phyloP scores from a whole-genome alignment of 2,797 vertebrate species.

The Anniella stebbinsi region DNA sequence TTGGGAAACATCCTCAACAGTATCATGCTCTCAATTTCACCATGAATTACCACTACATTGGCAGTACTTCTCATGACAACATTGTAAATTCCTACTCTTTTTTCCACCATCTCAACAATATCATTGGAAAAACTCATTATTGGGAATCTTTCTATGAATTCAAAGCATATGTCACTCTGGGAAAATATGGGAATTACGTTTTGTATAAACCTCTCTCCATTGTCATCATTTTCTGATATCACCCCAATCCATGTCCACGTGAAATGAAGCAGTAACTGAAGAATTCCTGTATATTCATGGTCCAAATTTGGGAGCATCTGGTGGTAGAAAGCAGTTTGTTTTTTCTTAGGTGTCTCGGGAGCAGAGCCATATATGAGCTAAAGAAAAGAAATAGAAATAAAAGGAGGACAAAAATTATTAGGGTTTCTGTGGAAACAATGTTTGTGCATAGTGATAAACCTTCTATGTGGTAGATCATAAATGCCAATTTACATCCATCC shows the following conservation, averaged over 20 bases:
- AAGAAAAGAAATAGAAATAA: not conserved
- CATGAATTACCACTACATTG: not conserved
- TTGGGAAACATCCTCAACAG: not conserved
- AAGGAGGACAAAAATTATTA: not conserved
- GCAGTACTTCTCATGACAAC: not conserved
- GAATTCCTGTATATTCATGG: not conserved
- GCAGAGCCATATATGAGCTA: not conserved
- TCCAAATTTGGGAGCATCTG: not conserved
- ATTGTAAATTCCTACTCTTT: not conserved
- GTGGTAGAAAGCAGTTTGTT: not conserved
- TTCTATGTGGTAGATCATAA: too few relatives aligned
- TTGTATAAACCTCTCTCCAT: not conserved
- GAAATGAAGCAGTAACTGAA: slow-evolving; percentile 7
- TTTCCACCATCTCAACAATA: not conserved
- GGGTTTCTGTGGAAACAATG: too few relatives aligned
- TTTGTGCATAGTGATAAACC: too few relatives aligned
- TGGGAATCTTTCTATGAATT: slow-evolving; percentile 12
- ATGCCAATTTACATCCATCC: too few relatives aligned
- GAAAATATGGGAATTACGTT: not conserved
- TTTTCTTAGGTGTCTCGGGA: not conserved
- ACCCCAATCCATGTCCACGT: not conserved
- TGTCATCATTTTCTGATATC: not conserved
- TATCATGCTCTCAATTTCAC: not conserved
- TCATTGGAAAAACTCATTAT: not conserved
- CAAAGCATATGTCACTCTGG: slow-evolving; percentile 1